A percentile compares a stretch with the other conserved stretches of the same genome.
Evolutionary conservation across 2,113 vertebrate genomes (phyloP).

Genomic region (Melanostigma gelatinosum): DNA sequence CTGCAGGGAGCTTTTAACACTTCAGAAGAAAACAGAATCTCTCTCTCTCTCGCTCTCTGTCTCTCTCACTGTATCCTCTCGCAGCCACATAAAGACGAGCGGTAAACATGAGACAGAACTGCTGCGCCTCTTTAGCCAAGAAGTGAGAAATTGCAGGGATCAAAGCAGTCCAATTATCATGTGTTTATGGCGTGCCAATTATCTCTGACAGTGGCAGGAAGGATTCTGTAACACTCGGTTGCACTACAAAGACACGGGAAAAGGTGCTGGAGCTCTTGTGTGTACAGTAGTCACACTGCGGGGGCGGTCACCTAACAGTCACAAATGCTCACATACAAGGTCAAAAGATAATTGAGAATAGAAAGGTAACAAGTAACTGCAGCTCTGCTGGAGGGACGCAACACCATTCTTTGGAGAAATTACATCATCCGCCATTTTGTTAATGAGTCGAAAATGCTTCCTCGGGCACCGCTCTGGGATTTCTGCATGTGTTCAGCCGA

Average conservation of each 20-base stretch:
- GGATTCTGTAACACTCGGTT: constrained; percentile 66
- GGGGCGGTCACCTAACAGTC: constrained; percentile 57
- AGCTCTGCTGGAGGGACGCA: constrained; percentile 45
- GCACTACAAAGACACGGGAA: constrained; percentile 68
- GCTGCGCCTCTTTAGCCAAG: constrained; percentile 69
- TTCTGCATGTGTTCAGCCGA: constrained; percentile 27
- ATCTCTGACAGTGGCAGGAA: constrained; percentile 78
- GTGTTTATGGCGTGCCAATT: constrained; percentile 81
- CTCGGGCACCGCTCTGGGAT: constrained; percentile 39
- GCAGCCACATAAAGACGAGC: constrained; percentile 70
- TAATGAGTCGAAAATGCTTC: constrained; percentile 60
- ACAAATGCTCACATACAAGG: constrained; percentile 43
- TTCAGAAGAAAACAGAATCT: constrained; percentile 73
- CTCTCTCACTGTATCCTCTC: constrained; percentile 47
- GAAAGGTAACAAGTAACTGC: constrained; percentile 34
- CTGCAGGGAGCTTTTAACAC: constrained; percentile 79
- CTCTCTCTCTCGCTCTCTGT: constrained; percentile 28
- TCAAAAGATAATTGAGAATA: constrained; percentile 56
- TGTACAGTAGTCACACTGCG: constrained; percentile 51
- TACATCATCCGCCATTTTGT: constrained; percentile 64
- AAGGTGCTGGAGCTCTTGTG: constrained; percentile 60
- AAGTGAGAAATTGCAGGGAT: constrained; percentile 78
- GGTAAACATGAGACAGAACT: constrained; percentile 72
- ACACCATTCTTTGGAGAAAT: constrained; percentile 54
- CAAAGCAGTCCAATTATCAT: constrained; percentile 81